phyloP scores from a whole-genome alignment of 1,140 invertebrate species.

The Polypedilum pembai region DNA sequence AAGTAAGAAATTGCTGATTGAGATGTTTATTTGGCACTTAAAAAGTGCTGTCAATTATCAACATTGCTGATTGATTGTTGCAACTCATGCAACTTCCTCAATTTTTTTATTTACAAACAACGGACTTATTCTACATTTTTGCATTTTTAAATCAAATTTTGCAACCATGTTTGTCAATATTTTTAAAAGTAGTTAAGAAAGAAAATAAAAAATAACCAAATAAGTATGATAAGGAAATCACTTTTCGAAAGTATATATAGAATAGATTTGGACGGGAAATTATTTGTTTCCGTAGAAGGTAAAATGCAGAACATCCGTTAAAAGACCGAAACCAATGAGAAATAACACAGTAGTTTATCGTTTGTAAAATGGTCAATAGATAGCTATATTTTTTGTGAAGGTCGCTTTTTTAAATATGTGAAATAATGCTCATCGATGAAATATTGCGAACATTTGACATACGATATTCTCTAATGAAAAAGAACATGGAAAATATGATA shows the following conservation, averaged over 20 bases:
- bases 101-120: too few species aligned
- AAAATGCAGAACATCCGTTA: slow-evolving; percentile 11
- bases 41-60: too few species aligned
- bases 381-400: too few species aligned
- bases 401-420: too few species aligned
- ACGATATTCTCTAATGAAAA: too few species aligned
- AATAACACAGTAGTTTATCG: neutral
- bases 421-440: too few species aligned
- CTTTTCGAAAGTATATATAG: neutral
- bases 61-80: neutral
- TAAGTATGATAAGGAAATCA: neutral
- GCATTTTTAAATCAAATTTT: neutral
- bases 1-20: neutral
- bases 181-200: neutral
- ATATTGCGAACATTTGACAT: neutral
- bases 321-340: neutral
- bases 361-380: neutral
- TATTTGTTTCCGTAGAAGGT: neutral
- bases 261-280: neutral
- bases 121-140: neutral
- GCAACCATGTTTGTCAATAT: neutral
- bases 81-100: neutral
- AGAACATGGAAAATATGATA: too few species aligned
- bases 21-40: slow-evolving; percentile 23
- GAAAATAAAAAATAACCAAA: neutral